Evolutionary conservation across 2,888 invertebrate species (phyloP), one percentile per base, ranked within the genome.

Genomic region (Bibio marci): DNA sequence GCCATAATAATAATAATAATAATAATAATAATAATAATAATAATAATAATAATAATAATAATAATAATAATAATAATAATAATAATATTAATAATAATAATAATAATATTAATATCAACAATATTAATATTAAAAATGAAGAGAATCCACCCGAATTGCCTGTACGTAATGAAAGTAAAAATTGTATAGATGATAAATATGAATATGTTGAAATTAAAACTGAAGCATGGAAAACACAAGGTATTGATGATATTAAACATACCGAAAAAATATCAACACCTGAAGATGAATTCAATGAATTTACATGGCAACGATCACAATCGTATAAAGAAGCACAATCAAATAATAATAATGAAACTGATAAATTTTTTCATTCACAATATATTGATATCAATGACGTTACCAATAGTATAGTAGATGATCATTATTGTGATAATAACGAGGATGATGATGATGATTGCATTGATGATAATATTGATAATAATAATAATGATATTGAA

Each of bases 181-280:
- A 31, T 4, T 36, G 39, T 15, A 31, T 47, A n/a, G 58, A 60
- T 43, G 50, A 58, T 11, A 58, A 62, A 51, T 85, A 85, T 57
- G 85, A 86, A 52, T 69, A 74, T 52, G 73, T 86, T 19, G 81
- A 82, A 63, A 70, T 77, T 6, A 67, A 81, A 43, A 77, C 69
- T 49, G 78, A 85, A 49, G 85, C 85, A 8, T 85, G 85, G 85
- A 76, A 73, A 53, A 83, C 83, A 1, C 65, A 81, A 43, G 85
- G 85, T 2, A 68, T 81, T 15, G 73, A 76, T 52, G 75, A 77
- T 37, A 71, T 81, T 10, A 72, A 73, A 44, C 83, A 83, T 51
- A 74, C 71, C 1, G 83, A 83, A 54, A 64, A 60, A 46, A 38
- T 58, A 4, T 56, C 54, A 22, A 50, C 54, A 15, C 48, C 48